Conservation (phyloP, 2,797 vertebrate genomes). For the Rallus crepitans region DNA sequence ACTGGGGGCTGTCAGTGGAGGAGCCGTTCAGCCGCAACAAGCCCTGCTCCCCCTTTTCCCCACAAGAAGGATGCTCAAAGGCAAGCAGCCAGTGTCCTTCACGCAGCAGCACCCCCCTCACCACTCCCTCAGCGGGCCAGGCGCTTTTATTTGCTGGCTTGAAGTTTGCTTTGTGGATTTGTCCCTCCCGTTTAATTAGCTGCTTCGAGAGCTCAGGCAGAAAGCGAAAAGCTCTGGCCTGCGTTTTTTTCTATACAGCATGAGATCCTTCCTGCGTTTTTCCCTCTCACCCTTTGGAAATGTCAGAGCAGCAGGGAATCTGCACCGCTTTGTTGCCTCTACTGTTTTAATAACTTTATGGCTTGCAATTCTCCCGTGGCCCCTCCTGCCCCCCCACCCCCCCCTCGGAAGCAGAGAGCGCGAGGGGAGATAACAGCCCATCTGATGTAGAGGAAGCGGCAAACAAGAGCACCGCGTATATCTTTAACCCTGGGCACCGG, state of each 20-base stretch:
- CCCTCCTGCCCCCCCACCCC: neutral
- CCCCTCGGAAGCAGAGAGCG: neutral
- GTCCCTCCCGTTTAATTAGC: slow-evolving; percentile 48
- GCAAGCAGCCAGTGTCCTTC: neutral
- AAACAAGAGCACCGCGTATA: neutral
- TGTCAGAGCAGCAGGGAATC: slow-evolving; percentile 33
- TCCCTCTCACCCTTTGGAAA: slow-evolving; percentile 47
- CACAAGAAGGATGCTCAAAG: neutral
- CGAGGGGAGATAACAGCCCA: neutral
- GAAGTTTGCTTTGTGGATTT: neutral
- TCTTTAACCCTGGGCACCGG: neutral
- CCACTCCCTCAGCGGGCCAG: neutral
- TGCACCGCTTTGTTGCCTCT: neutral
- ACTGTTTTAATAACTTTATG: neutral
- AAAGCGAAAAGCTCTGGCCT: neutral
- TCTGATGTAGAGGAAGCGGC: neutral
- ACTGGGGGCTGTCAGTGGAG: neutral
- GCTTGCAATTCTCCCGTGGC: neutral
- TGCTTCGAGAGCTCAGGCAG: neutral
- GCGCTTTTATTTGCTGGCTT: neutral
- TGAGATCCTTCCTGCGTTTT: neutral
- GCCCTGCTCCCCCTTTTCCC: neutral
- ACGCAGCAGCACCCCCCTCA: neutral
- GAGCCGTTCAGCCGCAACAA: accelerated
- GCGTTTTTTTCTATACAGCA: neutral